phyloP scores from a whole-genome alignment of 2,888 invertebrate genomes.

The Hirtodrosophila trivittata region DNA sequence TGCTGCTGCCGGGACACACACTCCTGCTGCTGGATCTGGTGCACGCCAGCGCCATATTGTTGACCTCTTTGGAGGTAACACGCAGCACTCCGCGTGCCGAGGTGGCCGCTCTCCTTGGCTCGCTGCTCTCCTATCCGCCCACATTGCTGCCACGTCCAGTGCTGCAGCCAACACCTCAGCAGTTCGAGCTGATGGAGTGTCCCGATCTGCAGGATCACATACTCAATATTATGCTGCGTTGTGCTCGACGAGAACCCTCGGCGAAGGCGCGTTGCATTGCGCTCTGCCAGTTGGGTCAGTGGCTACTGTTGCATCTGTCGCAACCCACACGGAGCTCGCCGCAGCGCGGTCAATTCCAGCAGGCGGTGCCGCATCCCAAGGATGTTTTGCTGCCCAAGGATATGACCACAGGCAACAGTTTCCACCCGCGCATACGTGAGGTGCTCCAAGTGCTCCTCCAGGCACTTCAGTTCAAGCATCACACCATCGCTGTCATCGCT shows the following conservation, averaged over 20 bases:
- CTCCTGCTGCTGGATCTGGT: slow-evolving; percentile 94
- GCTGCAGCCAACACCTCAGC: slow-evolving; percentile 86
- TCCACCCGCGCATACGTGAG: slow-evolving; percentile 83
- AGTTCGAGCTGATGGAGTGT: slow-evolving; percentile 83
- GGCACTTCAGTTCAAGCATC: slow-evolving; percentile 83
- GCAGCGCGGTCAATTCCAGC: slow-evolving; percentile 62
- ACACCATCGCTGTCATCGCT: slow-evolving; percentile 82
- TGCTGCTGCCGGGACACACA: slow-evolving; percentile 94
- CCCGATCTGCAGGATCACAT: slow-evolving; percentile 89
- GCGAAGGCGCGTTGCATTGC: slow-evolving; percentile 95
- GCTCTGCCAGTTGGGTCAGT: slow-evolving; percentile 91
- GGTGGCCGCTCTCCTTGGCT: slow-evolving; percentile 94
- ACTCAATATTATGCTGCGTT: slow-evolving; percentile 92
- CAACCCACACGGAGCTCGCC: slow-evolving; percentile 51
- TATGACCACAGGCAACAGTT: slow-evolving; percentile 41
- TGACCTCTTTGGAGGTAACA: slow-evolving; percentile 91
- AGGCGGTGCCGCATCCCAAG: slow-evolving; percentile 74
- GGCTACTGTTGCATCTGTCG: slow-evolving; percentile 81
- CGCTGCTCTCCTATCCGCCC: slow-evolving; percentile 92
- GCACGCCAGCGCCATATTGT: slow-evolving; percentile 93
- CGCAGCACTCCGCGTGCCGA: slow-evolving; percentile 93
- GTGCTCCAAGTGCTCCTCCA: slow-evolving; percentile 83
- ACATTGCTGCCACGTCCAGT: slow-evolving; percentile 85
- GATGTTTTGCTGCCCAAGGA: slow-evolving; percentile 47
- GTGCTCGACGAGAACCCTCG: slow-evolving; percentile 94